Conservation (phyloP, 2,113 vertebrate species). For the Tapirus terrestris region DNA sequence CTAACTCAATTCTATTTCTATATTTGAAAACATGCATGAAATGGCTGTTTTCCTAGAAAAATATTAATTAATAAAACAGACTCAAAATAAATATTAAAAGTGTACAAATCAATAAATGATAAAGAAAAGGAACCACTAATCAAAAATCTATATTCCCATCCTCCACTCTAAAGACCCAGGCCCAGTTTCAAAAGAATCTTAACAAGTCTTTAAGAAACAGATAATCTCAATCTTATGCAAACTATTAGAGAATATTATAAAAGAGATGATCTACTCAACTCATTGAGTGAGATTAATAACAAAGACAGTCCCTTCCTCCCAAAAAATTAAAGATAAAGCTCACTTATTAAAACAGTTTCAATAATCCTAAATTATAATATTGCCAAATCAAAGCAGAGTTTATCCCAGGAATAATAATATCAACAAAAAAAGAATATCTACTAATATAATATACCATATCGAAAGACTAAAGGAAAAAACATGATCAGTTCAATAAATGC, state of each 20-base stretch:
- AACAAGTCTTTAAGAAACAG: background rate
- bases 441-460: background rate
- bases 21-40: constrained; percentile 27
- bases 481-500: background rate
- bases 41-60: background rate
- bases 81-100: background rate
- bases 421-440: background rate
- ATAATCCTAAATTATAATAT: background rate
- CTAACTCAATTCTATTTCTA: background rate
- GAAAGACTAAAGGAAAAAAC: background rate
- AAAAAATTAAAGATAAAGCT: background rate
- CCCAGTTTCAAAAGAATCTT: background rate
- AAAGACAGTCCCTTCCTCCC: background rate
- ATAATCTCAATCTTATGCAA: background rate
- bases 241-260: background rate
- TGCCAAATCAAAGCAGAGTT: background rate
- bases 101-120: background rate
- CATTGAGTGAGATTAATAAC: background rate
- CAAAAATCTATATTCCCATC: background rate
- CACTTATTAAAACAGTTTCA: background rate
- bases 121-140: background rate
- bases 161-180: background rate
- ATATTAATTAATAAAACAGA: background rate
- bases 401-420: background rate
- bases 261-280: background rate